phyloP scores from a whole-genome alignment of 2,797 vertebrate genomes.

The Cyclopterus lumpus region DNA sequence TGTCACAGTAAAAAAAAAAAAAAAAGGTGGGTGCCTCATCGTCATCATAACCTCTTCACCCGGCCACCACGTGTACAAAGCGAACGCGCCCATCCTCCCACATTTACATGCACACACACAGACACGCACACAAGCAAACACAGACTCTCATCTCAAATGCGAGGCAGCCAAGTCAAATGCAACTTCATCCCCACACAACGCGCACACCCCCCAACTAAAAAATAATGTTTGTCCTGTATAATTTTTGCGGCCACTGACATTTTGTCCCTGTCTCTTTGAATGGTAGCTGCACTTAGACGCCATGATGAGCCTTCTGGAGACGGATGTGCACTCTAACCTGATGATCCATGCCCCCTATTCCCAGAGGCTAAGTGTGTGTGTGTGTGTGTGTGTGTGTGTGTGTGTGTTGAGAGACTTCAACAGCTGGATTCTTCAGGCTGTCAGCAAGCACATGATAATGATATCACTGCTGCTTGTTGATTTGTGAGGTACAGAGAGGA shows the following conservation, averaged over 20 bases:
- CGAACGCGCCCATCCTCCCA: conserved; percentile 48
- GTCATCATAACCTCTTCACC: conserved; percentile 55
- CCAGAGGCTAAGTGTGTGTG: conserved; percentile 56
- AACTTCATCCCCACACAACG: conserved; percentile 20
- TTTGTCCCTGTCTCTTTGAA: conserved; percentile 56
- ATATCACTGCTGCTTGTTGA: conserved; percentile 61
- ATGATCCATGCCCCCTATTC: conserved; percentile 72
- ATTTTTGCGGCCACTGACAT: conserved; percentile 48
- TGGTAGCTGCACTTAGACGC: conserved; percentile 50
- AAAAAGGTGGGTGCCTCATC: conserved; percentile 55
- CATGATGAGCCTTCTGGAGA: conserved; percentile 59
- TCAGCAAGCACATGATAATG: conserved; percentile 61
- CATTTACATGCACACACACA: conserved; percentile 15
- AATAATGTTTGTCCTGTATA: conserved; percentile 40
- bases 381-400: conserved; percentile 17
- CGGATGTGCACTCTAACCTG: conserved; percentile 73
- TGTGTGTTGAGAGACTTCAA: conserved; percentile 33
- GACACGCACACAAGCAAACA: conserved; percentile 1
- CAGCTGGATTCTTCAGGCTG: conserved; percentile 72
- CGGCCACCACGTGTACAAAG: conserved; percentile 44
- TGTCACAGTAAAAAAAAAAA: conserved; percentile 44
- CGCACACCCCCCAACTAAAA: conserved; percentile 24
- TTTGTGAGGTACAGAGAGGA: conserved; percentile 40
- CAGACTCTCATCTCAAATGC: conserved; percentile 26
- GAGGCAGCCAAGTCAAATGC: conserved; percentile 31